Evolutionary conservation across 1,140 invertebrate species (phyloP), one percentile per base, ranked within the genome.

Genomic region (Capitella teleta): DNA sequence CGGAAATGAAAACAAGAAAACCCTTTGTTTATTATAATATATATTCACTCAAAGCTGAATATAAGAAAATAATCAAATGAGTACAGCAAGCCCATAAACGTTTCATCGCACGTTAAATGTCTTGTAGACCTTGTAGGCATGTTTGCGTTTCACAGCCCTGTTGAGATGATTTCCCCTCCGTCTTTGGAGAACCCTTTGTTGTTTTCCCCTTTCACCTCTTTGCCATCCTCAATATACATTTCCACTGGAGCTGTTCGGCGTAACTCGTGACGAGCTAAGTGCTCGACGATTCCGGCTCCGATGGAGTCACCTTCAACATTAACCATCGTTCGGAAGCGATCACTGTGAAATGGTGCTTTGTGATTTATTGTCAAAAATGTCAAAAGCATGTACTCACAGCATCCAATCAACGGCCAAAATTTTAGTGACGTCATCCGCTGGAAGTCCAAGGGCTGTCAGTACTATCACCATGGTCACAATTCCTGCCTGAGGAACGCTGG

Each of bases 371-470:
- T n/a, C n/a, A 4, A 26, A 37, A 26, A 14, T 32, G 23, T 14
- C 5, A 37, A 49, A 34, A 12, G 14, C 19, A 19, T 3, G n/a
- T 14, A 36, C 86, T 85, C 76, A 94, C 88, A 97, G 75, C 26
- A 97, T 76, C 92, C 92, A 96, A 75, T 96, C 92, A n/a, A 95
- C 86, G 10, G 91, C 88, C 47, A 95, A 80, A 60, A 97, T 91
- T 19, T 93, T 78, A 6, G 86, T 85, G 18, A 95, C 84, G 65
- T 95, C 89, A 66, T 90, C 83, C 10, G 87, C 82, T 36, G 90
- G 88, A 41, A 96, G 75, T 24, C 89, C 89, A 42, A 96, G 85
- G 2, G 89, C 90, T 61, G 91, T 88, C 50, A 97, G 73, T 26
- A 96, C 91, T 80, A 97, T 93, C 23, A 95, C 85, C 89, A 95